Percentiles rank a stretch among this genome's conserved stretches.
These are phyloP conservation scores for Myxocyprinus asiaticus DNA, from an alignment of 2,113 vertebrate genomes.

Conservation along the genomic window DNA sequence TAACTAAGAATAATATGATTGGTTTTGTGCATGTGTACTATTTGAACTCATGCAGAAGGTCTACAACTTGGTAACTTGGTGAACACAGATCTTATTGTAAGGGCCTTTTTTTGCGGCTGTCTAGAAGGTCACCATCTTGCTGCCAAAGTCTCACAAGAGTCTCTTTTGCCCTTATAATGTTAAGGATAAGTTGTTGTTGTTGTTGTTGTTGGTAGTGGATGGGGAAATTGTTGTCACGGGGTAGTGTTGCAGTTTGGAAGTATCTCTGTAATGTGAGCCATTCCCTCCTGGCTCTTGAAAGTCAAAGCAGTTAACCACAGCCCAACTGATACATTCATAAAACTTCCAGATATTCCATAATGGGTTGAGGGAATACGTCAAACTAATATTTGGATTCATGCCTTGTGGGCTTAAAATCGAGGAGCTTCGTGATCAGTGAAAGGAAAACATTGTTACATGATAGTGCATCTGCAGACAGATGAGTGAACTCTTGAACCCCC, in stretches of 20 bases:
- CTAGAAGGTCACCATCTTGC: no score
- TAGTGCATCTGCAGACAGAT: slow-evolving; percentile 8
- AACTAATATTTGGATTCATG: slow-evolving; percentile 25
- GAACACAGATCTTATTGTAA: neutral
- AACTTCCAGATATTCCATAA: slow-evolving; percentile 11
- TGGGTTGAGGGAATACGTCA: slow-evolving; percentile 17
- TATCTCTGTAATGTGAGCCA: slow-evolving; percentile 1
- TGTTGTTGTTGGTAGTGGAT: slow-evolving; percentile 15
- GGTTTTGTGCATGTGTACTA: no score
- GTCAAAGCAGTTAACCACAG: slow-evolving; percentile 32
- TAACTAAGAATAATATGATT: no score
- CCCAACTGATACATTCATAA: slow-evolving; percentile 20
- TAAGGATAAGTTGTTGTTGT: neutral
- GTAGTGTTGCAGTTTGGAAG: neutral
- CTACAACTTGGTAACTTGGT: neutral
- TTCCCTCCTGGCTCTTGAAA: neutral
- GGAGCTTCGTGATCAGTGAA: neutral
- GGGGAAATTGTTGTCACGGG: slow-evolving; percentile 13
- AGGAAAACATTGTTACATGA: slow-evolving; percentile 25
- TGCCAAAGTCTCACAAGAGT: no score
- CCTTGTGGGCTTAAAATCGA: slow-evolving; percentile 20
- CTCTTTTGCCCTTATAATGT: neutral
- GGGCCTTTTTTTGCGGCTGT: no score
- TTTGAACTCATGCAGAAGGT: no score
- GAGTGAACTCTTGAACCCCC: neutral